Evolutionary conservation across 2,888 invertebrate genomes (phyloP).

Genomic region (Strigamia transsilvanica): DNA sequence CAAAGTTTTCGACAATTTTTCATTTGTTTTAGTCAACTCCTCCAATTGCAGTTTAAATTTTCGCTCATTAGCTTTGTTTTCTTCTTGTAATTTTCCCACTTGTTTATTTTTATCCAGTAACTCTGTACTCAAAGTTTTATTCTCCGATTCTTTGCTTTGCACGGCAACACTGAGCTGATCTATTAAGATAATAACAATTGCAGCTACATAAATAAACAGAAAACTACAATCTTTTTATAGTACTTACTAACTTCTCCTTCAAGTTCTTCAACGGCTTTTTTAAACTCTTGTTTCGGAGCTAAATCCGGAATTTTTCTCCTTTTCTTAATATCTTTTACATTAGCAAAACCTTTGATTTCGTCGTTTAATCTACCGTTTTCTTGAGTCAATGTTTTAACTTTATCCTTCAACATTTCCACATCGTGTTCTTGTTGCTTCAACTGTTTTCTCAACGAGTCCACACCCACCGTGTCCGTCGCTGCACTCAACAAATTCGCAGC

Average conservation of each 20-base stretch:
- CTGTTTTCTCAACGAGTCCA: slow-evolving; percentile 69
- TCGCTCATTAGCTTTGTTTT: slow-evolving; percentile 57
- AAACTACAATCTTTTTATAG: background rate
- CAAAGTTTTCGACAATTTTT: slow-evolving; percentile 50
- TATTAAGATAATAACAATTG: background rate
- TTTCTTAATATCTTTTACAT: slow-evolving; percentile 39
- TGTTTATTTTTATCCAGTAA: slow-evolving; percentile 62
- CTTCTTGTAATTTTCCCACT: slow-evolving; percentile 57
- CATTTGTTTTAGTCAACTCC: slow-evolving; percentile 51
- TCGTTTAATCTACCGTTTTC: slow-evolving; percentile 60
- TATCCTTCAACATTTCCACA: slow-evolving; percentile 72
- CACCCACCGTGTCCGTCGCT: background rate
- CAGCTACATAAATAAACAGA: background rate
- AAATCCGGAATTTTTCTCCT: slow-evolving; percentile 56
- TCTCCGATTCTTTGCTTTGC: slow-evolving; percentile 26
- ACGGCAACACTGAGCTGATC: slow-evolving; percentile 25
- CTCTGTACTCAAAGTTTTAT: slow-evolving; percentile 3
- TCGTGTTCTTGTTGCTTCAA: slow-evolving; percentile 73
- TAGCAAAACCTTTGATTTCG: slow-evolving; percentile 43
- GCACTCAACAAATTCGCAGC: background rate
- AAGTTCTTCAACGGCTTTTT: slow-evolving; percentile 84
- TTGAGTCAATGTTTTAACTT: slow-evolving; percentile 58
- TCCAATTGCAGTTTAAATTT: slow-evolving; percentile 52
- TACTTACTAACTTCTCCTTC: slow-evolving; percentile 81
- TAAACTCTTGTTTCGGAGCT: slow-evolving; percentile 63